Evolutionary conservation across 2,888 invertebrate genomes (phyloP).

Genomic region (Ptychoptera contaminata): DNA sequence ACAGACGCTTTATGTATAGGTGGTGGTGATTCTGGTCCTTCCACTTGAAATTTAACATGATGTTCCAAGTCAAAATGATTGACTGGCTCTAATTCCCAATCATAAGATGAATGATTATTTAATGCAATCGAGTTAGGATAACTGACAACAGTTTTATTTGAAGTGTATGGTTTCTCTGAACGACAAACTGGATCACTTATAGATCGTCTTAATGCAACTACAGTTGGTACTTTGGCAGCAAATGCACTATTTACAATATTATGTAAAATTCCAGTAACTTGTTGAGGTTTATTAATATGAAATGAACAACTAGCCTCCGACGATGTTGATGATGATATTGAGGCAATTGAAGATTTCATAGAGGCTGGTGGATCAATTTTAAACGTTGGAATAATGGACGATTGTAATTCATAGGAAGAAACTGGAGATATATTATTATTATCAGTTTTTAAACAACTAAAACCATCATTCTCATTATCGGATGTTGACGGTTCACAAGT

Average conservation of each 20-base stretch:
- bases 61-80: too few species aligned
- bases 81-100: too few species aligned
- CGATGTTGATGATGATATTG: conserved; percentile 11
- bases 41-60: too few species aligned
- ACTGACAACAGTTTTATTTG: neutral
- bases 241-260: conserved; percentile 22
- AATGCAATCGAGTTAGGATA: too few species aligned
- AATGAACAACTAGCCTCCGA: conserved; percentile 14
- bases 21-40: too few species aligned
- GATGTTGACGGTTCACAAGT: conserved; percentile 9
- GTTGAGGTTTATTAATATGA: too few species aligned
- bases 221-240: conserved; percentile 25
- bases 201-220: conserved; percentile 24
- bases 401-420: conserved; percentile 24
- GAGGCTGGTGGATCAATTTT: conserved; percentile 24
- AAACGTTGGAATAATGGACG: conserved; percentile 26
- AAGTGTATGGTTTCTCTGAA: neutral
- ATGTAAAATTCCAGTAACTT: conserved; percentile 17
- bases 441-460: conserved; percentile 18
- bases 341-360: neutral
- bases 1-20: too few species aligned
- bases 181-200: conserved; percentile 23
- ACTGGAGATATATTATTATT: conserved; percentile 21
- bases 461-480: conserved; percentile 17
- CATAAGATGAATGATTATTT: too few species aligned